Conservation (phyloP, 2,888 invertebrate species). For the Tinea pellionella region DNA sequence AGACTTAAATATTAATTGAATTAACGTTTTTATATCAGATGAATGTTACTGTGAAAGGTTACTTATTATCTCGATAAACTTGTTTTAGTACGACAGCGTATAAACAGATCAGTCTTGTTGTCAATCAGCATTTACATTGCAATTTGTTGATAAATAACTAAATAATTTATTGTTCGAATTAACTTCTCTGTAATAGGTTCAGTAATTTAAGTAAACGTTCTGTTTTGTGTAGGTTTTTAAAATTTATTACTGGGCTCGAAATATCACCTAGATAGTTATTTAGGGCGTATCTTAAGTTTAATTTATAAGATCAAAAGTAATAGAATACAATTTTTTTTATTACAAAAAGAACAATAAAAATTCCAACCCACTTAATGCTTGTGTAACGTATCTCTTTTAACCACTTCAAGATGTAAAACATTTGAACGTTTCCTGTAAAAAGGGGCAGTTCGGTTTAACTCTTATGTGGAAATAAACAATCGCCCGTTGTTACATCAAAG, state of each 20-base stretch:
- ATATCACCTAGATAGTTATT: no score
- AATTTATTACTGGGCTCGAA: not conserved
- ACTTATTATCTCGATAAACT: constrained; percentile 5
- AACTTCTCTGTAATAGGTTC: not conserved
- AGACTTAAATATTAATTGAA: constrained; percentile 6
- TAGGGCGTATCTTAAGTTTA: constrained; percentile 1
- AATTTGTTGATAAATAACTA: not conserved
- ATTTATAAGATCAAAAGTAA: not conserved
- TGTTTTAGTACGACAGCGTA: constrained; percentile 5
- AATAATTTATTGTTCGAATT: not conserved
- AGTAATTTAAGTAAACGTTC: not conserved
- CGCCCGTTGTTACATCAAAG: constrained; percentile 49
- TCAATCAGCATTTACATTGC: constrained; percentile 6
- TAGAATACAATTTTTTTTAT: constrained; percentile 8
- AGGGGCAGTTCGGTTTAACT: not conserved
- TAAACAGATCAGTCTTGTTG: constrained; percentile 6
- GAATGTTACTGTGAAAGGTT: not conserved
- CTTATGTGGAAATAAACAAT: constrained; percentile 40
- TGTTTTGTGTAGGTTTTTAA: not conserved
- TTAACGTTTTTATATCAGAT: not conserved
- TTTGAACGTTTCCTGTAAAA: not conserved
- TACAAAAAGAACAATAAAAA: not conserved
- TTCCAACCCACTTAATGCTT: not conserved
- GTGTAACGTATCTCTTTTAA: not conserved
- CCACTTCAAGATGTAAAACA: constrained; percentile 5